Percentiles rank a stretch among this genome's conserved stretches.
Conservation (phyloP, 2,113 vertebrate genomes). For the Hypocryptadius cinnamomeus region DNA sequence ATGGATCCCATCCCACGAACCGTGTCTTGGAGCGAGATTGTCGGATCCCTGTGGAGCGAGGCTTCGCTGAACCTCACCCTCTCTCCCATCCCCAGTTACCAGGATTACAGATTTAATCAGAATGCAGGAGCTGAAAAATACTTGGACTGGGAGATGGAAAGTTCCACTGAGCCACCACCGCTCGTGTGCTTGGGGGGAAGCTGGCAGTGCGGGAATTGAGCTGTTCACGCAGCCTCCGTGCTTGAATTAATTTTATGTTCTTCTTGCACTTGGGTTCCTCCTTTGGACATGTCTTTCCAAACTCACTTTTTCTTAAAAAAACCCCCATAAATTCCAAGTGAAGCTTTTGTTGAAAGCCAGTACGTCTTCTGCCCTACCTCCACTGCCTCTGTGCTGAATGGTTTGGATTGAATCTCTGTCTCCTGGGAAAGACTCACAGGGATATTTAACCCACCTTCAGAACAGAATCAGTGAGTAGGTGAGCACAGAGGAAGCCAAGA, state of each 20-base stretch:
- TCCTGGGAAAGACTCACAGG: not conserved
- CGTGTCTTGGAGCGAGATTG: not conserved
- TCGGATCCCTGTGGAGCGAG: not conserved
- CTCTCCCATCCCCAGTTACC: not conserved
- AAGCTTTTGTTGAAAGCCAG: not conserved
- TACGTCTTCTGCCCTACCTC: not conserved
- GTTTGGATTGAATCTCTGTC: not conserved
- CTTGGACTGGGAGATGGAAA: constrained; percentile 63
- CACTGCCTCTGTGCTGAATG: not conserved
- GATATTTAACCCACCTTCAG: not conserved
- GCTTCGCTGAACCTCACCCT: not conserved
- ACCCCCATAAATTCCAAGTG: not conserved
- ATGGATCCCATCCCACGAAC: not conserved
- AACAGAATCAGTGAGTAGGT: not conserved
- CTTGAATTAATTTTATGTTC: constrained; percentile 19
- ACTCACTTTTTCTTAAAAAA: not conserved
- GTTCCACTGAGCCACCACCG: constrained; percentile 33
- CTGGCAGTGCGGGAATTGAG: not conserved
- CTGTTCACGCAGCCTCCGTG: not conserved
- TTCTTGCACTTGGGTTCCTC: not conserved
- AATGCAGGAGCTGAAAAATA: constrained; percentile 60
- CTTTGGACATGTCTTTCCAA: not conserved
- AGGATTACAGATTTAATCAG: constrained; percentile 55
- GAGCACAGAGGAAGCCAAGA: not conserved
- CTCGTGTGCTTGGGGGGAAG: constrained; percentile 13